phyloP scores from a whole-genome alignment of 2,888 invertebrate genomes.

The Rotaria macrura region DNA sequence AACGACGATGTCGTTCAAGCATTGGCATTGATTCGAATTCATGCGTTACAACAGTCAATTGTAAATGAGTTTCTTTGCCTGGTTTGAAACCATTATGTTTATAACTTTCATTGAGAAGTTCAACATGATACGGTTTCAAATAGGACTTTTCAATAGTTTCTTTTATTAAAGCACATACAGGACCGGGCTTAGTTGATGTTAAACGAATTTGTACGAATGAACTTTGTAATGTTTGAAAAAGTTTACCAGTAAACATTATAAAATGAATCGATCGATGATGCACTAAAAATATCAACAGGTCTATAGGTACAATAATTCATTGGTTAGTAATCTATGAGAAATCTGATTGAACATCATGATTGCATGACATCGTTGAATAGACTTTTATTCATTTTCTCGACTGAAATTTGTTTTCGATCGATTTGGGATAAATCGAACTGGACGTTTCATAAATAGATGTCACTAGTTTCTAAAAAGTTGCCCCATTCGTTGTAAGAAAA shows the following conservation, averaged over 20 bases:
- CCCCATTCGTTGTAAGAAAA: too few relatives aligned
- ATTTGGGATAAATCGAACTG: neutral
- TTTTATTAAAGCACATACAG: neutral
- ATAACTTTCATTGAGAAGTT: neutral
- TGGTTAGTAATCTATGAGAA: neutral
- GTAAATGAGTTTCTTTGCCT: slow-evolving; percentile 1
- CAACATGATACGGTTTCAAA: slow-evolving; percentile 19
- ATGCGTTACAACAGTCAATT: slow-evolving; percentile 14
- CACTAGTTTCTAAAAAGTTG: too few relatives aligned
- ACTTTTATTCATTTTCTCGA: neutral
- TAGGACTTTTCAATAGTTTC: neutral
- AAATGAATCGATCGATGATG: too few relatives aligned
- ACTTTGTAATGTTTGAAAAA: neutral
- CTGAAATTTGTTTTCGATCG: neutral
- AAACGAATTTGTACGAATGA: neutral
- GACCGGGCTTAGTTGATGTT: neutral
- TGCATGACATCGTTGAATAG: too few relatives aligned
- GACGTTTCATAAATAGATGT: too few relatives aligned
- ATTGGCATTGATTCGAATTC: neutral
- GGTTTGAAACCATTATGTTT: neutral
- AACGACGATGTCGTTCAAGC: neutral
- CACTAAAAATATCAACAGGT: too few relatives aligned
- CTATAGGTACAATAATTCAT: neutral
- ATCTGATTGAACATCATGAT: neutral
- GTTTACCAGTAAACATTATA: neutral